Conservation (phyloP, 2,888 invertebrate species). For the Cylindroiulus punctatus region DNA sequence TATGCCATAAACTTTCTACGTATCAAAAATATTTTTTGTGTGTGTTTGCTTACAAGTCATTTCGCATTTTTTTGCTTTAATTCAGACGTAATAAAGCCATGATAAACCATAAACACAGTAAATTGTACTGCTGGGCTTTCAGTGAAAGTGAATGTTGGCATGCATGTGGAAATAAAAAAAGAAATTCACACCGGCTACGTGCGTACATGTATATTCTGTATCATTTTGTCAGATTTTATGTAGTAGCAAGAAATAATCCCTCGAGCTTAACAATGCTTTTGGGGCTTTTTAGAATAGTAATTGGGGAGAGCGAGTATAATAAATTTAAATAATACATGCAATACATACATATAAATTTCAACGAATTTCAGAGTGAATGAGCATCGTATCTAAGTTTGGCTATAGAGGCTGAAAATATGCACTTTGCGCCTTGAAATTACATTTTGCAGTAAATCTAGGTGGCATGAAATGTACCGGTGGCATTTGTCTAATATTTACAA, state of each 20-base stretch:
- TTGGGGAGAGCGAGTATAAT: not conserved
- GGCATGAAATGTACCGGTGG: not conserved
- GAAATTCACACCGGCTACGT: not conserved
- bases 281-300: not conserved
- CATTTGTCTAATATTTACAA: not conserved
- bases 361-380: not conserved
- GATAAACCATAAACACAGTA: slow-evolving; percentile 16
- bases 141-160: not conserved
- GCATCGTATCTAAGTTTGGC: not conserved
- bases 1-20: slow-evolving; percentile 6
- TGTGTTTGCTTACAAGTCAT: slow-evolving; percentile 15
- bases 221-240: not conserved
- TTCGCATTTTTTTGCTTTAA: not conserved
- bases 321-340: not conserved
- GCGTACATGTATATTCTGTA: not conserved
- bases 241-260: not conserved
- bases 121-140: slow-evolving; percentile 7
- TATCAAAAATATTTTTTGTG: not conserved
- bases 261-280: not conserved
- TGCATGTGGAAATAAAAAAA: slow-evolving; percentile 11
- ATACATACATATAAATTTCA: not conserved
- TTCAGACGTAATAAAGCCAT: not conserved
- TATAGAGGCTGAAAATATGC: not conserved
- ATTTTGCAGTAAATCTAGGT: not conserved
- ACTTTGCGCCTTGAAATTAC: not conserved